Base-by-base conservation (phyloP, 2,797 vertebrate genomes). In the Aphelocoma californica region DNA sequence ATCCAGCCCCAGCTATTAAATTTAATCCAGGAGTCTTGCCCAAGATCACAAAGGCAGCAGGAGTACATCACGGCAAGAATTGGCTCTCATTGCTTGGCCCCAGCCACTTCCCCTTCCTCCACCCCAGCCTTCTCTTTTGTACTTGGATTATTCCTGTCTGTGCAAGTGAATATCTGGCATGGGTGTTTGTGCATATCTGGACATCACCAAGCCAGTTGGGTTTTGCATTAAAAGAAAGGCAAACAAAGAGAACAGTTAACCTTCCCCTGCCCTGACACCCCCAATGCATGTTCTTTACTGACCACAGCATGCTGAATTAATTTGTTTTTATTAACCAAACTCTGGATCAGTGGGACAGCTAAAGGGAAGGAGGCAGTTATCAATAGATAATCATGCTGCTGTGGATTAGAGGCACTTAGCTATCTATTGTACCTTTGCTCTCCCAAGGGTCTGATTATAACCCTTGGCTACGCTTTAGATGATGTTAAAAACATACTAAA, bases 401-500 rank as follows among this genome's bases (percentile, higher is more conserved):
- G 84, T 67, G 78, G 78, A 93, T 95, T 70, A 75, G 58, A 96
- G 69, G 34, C 86, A 81, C 60, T 93, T 78, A 91, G 60, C 17
- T 73, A 50, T 79, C 82, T 91, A 81, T 82, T 96, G 79, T 95
- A 92, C 88, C 95, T 96, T 91, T 91, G 56, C 42, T 89, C 45
- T 95, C 85, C 88, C 89, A 74, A 65, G 66, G 85, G 80, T 44
- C 81, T 64, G 81, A 96, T 92, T 96, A 86, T 78, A 86, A 92
- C 73, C 70, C 71, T 93, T 95, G 91, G 91, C 79, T 71, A 61
- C 0, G 1, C 60, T 93, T 96, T 92, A 70, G 87, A 80, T 73
- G 85, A 93, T 96, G 90, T 86, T 92, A 85, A 96, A 97, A 97
- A 95, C 94, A 92, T 12, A 57, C 62, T 51, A 61, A 95, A 81